phyloP scores from a whole-genome alignment of 35 echinoderm and acorn worm genomes.

The Ophioderma brevispina region DNA sequence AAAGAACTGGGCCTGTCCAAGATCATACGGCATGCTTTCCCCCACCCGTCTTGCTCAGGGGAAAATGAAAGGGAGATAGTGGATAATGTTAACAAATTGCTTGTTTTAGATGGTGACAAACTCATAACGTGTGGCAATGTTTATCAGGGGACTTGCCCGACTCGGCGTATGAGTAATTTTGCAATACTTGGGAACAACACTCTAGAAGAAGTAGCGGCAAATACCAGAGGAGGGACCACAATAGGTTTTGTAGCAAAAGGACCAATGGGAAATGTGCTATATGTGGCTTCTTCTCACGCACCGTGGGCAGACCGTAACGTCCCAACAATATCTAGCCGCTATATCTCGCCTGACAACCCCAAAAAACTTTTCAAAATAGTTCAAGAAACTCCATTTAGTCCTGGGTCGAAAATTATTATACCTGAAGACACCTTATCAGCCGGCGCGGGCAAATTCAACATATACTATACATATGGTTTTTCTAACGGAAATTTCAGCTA shows the following conservation, averaged over 20 bases:
- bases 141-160: slow-evolving; percentile 75
- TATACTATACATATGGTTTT: slow-evolving; percentile 82
- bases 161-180: slow-evolving; percentile 36
- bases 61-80: not conserved
- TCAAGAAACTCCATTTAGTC: not conserved
- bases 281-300: slow-evolving; percentile 59
- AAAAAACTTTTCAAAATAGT: slow-evolving; percentile 9
- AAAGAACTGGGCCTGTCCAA: slow-evolving; percentile 56
- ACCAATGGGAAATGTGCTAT: slow-evolving; percentile 62
- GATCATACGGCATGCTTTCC: slow-evolving; percentile 62
- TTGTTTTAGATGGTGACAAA: slow-evolving; percentile 39
- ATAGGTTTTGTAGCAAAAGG: slow-evolving; percentile 63
- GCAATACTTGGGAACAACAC: slow-evolving; percentile 54
- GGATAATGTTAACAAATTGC: slow-evolving; percentile 83
- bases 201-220: slow-evolving; percentile 66
- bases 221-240: slow-evolving; percentile 51
- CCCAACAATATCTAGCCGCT: slow-evolving; percentile 62
- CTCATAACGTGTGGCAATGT: slow-evolving; percentile 84
- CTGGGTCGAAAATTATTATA: slow-evolving; percentile 31
- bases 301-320: slow-evolving; percentile 60
- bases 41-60: slow-evolving; percentile 35
- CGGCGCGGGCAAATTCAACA: slow-evolving; percentile 47
- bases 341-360: not conserved
- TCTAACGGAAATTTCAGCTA: slow-evolving; percentile 73
- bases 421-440: slow-evolving; percentile 25